phyloP scores from a whole-genome alignment of 1,140 invertebrate genomes.

The Dryas iulia region DNA sequence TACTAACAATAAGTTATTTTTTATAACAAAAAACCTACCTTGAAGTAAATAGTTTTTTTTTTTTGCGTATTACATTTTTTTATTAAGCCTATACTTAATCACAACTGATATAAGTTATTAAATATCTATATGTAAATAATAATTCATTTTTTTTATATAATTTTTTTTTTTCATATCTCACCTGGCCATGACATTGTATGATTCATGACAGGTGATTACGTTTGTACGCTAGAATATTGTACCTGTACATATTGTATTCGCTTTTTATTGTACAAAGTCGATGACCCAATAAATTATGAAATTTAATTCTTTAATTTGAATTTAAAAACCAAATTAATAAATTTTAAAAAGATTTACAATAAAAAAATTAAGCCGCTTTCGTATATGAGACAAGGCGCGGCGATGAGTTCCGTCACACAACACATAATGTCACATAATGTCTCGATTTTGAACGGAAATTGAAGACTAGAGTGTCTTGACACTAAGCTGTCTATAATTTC shows the following conservation, averaged over 20 bases:
- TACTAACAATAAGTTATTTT: too few relatives aligned
- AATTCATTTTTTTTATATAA: background rate
- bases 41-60: background rate
- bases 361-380: too few relatives aligned
- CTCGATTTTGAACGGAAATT: too few relatives aligned
- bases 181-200: background rate
- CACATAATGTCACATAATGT: too few relatives aligned
- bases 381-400: too few relatives aligned
- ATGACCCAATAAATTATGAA: background rate
- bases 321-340: too few relatives aligned
- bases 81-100: background rate
- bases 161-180: background rate
- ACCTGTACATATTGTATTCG: background rate
- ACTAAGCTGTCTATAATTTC: too few relatives aligned
- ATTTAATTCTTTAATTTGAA: background rate
- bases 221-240: background rate
- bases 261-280: background rate
- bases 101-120: background rate
- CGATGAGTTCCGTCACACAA: too few relatives aligned
- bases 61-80: background rate
- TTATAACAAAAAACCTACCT: background rate
- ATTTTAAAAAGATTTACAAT: too few relatives aligned
- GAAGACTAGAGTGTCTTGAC: too few relatives aligned
- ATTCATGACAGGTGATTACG: background rate
- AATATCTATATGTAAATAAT: background rate